Conservation (phyloP, 2,113 vertebrate species). For the Gopherus flavomarginatus region DNA sequence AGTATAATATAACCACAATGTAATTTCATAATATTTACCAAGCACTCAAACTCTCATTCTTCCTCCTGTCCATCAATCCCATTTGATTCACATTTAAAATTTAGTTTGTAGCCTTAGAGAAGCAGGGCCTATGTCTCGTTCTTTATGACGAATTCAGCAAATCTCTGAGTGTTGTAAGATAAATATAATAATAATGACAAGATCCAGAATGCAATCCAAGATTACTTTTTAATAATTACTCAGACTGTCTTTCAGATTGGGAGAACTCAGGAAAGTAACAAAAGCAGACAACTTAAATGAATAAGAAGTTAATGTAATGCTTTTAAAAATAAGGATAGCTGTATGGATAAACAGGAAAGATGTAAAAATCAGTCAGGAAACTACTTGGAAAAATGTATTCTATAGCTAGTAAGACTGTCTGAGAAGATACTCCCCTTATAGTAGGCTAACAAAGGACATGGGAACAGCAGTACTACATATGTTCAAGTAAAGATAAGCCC, state of each 20-base stretch:
- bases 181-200: background rate
- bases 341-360: background rate
- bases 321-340: background rate
- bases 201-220: background rate
- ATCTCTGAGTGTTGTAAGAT: background rate
- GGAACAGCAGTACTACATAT: background rate
- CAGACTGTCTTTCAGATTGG: background rate
- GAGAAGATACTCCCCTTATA: background rate
- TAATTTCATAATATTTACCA: conserved; percentile 45
- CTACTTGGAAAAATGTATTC: background rate
- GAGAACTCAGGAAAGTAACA: background rate
- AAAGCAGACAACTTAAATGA: background rate
- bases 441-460: background rate
- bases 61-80: background rate
- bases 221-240: background rate
- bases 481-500: background rate
- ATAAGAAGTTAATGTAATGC: background rate
- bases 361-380: background rate
- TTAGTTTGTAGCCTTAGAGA: background rate
- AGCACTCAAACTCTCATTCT: background rate
- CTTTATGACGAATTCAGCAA: background rate
- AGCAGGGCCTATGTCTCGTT: conserved; percentile 20
- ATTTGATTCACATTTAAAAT: background rate
- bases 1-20: background rate
- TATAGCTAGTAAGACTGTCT: background rate